Evolutionary conservation across 23 tunicate genomes (phyloP), one percentile per base, ranked within the genome.

Genomic region (Styela clava): DNA sequence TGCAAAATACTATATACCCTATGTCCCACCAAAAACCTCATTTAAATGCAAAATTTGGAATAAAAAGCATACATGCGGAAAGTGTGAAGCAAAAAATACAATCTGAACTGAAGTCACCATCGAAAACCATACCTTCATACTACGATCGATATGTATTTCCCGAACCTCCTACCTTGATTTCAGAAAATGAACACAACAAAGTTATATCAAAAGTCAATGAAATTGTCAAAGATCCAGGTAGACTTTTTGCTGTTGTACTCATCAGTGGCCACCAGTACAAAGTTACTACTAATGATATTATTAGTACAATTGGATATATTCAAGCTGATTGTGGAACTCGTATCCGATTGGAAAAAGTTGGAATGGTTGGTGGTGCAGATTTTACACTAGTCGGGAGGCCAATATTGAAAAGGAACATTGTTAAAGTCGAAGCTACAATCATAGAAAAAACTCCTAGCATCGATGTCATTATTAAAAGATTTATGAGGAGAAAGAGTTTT

Each of bases 131-230:
- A 1, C 84, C 84, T 61, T 85, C 97, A 29, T 77, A 26, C 63
- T 93, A 87, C 71, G 98, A 93, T 74, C 87, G 89, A 26, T 93
- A 79, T 84, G 88, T 93, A 19, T 93, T 93, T 69, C 98, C 98
- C 9, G 88, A 93, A 74, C 98, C 98, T 30, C 98, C 98, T 23
- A 82, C 78, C 28, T 12, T 87, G 37, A 81, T 93, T 24, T 84
- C 93, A 21, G 86, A 93, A 27, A 89, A 84, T 2, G 98, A 93
- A 61, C 98, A 93, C 68, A 30, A 87, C 18, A 74, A 64, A 61
- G 87, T 88, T 16, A 52, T 74, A 34, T 69, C 78, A 19, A 80
- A 81, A 69, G 93, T 93, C 2, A 85, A 84, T 72, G 84, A 87
- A 84, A 69, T 83, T 82, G 74, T 93, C 2, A 32, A 79, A n/a